Conservation (phyloP, 2,888 invertebrate genomes). For the Parnassius smintheus region DNA sequence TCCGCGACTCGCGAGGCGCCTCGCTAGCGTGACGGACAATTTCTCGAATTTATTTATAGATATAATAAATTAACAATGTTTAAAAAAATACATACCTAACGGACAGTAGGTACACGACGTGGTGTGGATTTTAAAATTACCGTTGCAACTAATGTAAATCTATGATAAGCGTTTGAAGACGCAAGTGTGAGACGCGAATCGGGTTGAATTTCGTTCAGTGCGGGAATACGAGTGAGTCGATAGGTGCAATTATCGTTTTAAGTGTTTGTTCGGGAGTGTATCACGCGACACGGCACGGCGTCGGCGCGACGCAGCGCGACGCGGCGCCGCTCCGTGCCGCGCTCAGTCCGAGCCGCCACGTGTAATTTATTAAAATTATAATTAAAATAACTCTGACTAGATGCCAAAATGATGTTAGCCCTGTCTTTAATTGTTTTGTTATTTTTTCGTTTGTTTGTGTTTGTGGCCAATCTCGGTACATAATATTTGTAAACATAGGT, state of each 20-base stretch:
- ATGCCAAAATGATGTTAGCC: constrained; percentile 81
- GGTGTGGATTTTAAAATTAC: constrained; percentile 64
- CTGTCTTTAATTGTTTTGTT: constrained; percentile 80
- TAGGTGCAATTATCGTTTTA: constrained; percentile 78
- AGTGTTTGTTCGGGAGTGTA: constrained; percentile 46
- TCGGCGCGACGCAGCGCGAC: constrained; percentile 14
- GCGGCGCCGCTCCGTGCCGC: constrained; percentile 21
- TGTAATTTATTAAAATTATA: constrained; percentile 65
- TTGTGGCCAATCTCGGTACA: constrained; percentile 80
- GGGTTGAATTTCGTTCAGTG: constrained; percentile 72
- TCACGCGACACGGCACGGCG: constrained; percentile 36
- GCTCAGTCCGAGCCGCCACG: constrained; percentile 32
- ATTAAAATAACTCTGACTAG: constrained; percentile 71
- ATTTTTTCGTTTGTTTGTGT: constrained; percentile 75
- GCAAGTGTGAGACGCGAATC: constrained; percentile 70
- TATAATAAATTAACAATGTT: constrained; percentile 74
- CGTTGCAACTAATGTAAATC: constrained; percentile 73
- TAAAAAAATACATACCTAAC: constrained; percentile 57
- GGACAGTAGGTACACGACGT: constrained; percentile 66
- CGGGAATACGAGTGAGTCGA: constrained; percentile 70
- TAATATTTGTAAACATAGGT: constrained; percentile 79
- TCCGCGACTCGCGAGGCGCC: constrained; percentile 42
- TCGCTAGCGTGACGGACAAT: constrained; percentile 72
- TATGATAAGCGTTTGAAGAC: constrained; percentile 67
- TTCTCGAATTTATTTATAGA: constrained; percentile 81